Evolutionary conservation across 2,797 vertebrate species (phyloP).

Genomic region (Jordanella pulchra): DNA sequence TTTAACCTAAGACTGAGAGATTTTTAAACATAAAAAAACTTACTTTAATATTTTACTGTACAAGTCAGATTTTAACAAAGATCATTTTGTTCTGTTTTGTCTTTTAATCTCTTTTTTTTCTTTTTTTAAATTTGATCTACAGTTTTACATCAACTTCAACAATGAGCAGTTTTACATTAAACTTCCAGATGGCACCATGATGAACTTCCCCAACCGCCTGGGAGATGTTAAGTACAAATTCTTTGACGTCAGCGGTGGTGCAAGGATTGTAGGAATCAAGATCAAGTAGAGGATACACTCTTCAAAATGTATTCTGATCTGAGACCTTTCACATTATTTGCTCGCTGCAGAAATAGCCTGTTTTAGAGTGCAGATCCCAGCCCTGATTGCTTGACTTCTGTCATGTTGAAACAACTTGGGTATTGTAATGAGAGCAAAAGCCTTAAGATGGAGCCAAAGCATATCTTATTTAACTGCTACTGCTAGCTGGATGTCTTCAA

Average conservation of each 20-base stretch:
- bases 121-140: neutral
- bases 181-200: conserved; percentile 73
- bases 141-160: conserved; percentile 77
- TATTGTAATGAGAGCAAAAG: conserved; percentile 19
- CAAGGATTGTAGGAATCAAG: conserved; percentile 67
- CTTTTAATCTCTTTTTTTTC: neutral
- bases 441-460: conserved; percentile 50
- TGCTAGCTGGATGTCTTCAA: conserved; percentile 27
- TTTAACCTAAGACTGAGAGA: neutral
- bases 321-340: neutral
- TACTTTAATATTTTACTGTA: neutral
- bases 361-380: conserved; percentile 13
- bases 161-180: conserved; percentile 75
- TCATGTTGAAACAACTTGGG: neutral
- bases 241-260: conserved; percentile 64
- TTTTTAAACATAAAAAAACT: neutral
- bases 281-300: conserved; percentile 59
- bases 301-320: neutral
- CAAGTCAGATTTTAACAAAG: neutral
- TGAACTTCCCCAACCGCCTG: conserved; percentile 79
- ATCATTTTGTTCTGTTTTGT: neutral
- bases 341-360: conserved; percentile 11
- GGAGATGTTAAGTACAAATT: conserved; percentile 76
- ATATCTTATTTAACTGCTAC: neutral
- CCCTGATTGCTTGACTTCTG: neutral